Evolutionary conservation across 1,140 invertebrate species (phyloP).

Genomic region (Stegodyphus dumicola): DNA sequence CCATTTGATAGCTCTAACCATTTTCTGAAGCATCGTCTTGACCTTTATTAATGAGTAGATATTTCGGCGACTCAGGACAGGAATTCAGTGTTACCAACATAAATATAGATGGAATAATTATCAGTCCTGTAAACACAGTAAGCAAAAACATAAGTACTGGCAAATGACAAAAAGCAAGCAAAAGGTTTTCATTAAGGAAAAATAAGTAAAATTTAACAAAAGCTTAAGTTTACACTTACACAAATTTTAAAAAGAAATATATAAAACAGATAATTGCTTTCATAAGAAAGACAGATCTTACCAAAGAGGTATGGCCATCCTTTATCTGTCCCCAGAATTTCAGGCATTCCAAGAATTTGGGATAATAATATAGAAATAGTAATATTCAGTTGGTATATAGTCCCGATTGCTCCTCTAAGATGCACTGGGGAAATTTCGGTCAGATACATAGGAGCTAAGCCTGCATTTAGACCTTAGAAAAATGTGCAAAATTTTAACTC

Average conservation of each 20-base stretch:
- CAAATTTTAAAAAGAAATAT: too few species aligned
- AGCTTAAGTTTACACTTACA: too few species aligned
- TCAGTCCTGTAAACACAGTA: too few species aligned
- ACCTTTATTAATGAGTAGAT: slow-evolving; percentile 78
- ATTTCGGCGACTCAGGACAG: slow-evolving; percentile 91
- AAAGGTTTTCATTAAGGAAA: too few species aligned
- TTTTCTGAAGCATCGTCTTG: slow-evolving; percentile 80
- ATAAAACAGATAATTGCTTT: too few species aligned
- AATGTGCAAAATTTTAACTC: too few species aligned
- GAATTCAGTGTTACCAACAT: slow-evolving; percentile 73
- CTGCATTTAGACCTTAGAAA: slow-evolving; percentile 74
- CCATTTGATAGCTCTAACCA: slow-evolving; percentile 70
- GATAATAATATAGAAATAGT: slow-evolving; percentile 85
- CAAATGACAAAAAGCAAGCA: too few species aligned
- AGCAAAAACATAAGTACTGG: too few species aligned
- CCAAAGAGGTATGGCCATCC: slow-evolving; percentile 72
- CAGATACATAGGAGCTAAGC: slow-evolving; percentile 86
- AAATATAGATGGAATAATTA: background rate
- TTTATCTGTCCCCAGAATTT: slow-evolving; percentile 76
- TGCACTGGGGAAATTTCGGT: slow-evolving; percentile 86
- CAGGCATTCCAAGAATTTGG: slow-evolving; percentile 77
- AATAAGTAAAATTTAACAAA: too few species aligned
- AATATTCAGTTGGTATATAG: slow-evolving; percentile 87
- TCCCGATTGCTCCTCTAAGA: slow-evolving; percentile 84
- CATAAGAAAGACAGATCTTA: slow-evolving; percentile 51